A percentile compares a stretch with the other conserved stretches of the same genome.
These are phyloP conservation scores for Nannobrachium achirus DNA, from an alignment of 2,113 vertebrate genomes.

Conservation along the genomic window DNA sequence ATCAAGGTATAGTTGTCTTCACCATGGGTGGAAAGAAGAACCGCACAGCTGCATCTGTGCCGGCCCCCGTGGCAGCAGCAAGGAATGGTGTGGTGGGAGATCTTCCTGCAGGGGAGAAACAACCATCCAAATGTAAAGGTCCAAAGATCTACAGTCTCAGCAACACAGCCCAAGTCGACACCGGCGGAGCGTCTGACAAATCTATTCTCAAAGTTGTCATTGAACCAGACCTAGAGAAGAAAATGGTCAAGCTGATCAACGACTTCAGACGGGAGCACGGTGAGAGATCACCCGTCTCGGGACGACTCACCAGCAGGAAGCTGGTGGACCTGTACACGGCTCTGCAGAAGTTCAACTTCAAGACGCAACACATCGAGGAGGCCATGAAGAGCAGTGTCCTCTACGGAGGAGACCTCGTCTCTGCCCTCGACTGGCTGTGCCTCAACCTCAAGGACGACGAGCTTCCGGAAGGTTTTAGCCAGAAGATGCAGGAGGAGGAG, in stretches of 20 bases:
- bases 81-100: conserved; percentile 74
- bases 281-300: conserved; percentile 89
- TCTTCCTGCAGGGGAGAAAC: conserved; percentile 58
- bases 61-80: conserved; percentile 49
- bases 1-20: no score
- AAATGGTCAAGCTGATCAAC: conserved; percentile 92
- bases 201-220: conserved; percentile 93
- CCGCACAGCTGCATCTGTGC: conserved; percentile 72
- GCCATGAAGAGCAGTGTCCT: conserved; percentile 95
- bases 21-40: conserved; percentile 94
- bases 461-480: conserved; percentile 95
- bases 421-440: conserved; percentile 98
- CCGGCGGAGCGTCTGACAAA: conserved; percentile 83
- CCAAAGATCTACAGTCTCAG: conserved; percentile 94
- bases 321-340: conserved; percentile 95
- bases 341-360: conserved; percentile 91
- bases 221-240: conserved; percentile 90
- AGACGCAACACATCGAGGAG: conserved; percentile 94
- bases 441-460: conserved; percentile 94
- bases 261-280: conserved; percentile 88
- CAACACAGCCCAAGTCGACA: conserved; percentile 82
- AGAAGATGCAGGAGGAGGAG: conserved; percentile 92
- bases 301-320: conserved; percentile 92
- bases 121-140: conserved; percentile 74
- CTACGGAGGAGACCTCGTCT: conserved; percentile 94